A percentile compares a stretch with the other conserved stretches of the same genome.
These are phyloP conservation scores for Sphenopsis melanotis DNA, from an alignment of 2,797 vertebrate genomes.

Conservation along the genomic window DNA sequence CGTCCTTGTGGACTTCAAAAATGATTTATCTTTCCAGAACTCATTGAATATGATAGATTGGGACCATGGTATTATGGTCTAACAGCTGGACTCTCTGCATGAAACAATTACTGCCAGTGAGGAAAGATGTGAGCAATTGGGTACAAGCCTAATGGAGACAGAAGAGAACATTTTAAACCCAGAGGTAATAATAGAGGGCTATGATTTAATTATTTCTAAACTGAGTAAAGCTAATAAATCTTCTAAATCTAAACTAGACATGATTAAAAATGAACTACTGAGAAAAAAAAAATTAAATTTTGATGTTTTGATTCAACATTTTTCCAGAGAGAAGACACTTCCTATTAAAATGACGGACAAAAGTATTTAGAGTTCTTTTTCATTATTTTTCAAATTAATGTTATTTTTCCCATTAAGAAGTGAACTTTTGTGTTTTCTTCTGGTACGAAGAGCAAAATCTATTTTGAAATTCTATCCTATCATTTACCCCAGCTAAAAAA, in stretches of 20 bases:
- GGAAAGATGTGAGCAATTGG: slow-evolving; percentile 43
- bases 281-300: neutral
- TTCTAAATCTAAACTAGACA: slow-evolving; percentile 23
- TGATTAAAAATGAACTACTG: slow-evolving; percentile 18
- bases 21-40: neutral
- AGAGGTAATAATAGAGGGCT: slow-evolving; percentile 17
- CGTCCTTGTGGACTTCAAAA: slow-evolving; percentile 3
- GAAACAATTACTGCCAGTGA: slow-evolving; percentile 55
- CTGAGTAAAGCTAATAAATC: slow-evolving; percentile 1
- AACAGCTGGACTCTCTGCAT: slow-evolving; percentile 48
- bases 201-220: slow-evolving; percentile 49
- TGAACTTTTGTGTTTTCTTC: neutral
- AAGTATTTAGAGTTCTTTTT: neutral
- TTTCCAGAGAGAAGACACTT: neutral
- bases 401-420: neutral
- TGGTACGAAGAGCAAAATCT: neutral
- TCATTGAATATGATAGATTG: slow-evolving; percentile 21
- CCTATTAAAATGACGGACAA: neutral
- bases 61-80: neutral
- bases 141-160: slow-evolving; percentile 50
- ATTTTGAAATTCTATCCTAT: neutral
- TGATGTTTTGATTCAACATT: neutral
- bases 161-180: slow-evolving; percentile 17
- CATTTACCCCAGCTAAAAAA: neutral
- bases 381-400: neutral